Evolutionary conservation across 2,113 vertebrate genomes (phyloP).

Genomic region (Callorhinus ursinus): DNA sequence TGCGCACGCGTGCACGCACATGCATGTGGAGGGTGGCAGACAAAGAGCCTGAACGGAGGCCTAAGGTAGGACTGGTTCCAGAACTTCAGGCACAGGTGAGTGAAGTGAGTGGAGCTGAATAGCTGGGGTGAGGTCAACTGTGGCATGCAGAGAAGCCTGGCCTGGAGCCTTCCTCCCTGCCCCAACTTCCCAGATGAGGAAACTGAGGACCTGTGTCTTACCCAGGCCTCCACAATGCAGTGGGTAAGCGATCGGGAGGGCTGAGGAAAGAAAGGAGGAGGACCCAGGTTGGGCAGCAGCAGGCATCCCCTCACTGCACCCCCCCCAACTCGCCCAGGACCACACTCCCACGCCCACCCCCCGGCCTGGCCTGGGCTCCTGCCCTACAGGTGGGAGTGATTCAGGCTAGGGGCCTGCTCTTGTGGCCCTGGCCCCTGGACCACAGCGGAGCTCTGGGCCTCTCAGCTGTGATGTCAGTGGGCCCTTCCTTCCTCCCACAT

Average conservation of each 20-base stretch:
- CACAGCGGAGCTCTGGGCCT: constrained; percentile 48
- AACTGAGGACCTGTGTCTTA: background rate
- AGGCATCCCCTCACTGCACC: fast-evolving
- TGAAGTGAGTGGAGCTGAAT: background rate
- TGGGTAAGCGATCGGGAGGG: no score
- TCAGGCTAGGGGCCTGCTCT: background rate
- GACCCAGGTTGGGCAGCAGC: background rate
- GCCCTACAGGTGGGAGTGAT: constrained; percentile 33
- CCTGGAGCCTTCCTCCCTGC: background rate
- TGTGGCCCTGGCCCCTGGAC: constrained; percentile 41
- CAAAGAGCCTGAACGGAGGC: background rate
- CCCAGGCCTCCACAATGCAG: background rate
- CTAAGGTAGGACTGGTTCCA: background rate
- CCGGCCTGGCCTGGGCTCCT: background rate
- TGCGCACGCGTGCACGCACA: fast-evolving
- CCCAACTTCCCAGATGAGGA: background rate
- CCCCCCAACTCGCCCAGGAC: background rate
- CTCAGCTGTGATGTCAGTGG: constrained; percentile 66
- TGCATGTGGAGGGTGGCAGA: background rate
- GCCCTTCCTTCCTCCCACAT: constrained; percentile 73
- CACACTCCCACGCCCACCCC: background rate
- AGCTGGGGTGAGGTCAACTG: background rate
- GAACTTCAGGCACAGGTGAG: background rate
- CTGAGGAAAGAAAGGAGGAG: background rate
- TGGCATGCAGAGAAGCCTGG: background rate